Base-by-base conservation (phyloP, 1,140 invertebrate species). In the Pogonognathellus flavescens region DNA sequence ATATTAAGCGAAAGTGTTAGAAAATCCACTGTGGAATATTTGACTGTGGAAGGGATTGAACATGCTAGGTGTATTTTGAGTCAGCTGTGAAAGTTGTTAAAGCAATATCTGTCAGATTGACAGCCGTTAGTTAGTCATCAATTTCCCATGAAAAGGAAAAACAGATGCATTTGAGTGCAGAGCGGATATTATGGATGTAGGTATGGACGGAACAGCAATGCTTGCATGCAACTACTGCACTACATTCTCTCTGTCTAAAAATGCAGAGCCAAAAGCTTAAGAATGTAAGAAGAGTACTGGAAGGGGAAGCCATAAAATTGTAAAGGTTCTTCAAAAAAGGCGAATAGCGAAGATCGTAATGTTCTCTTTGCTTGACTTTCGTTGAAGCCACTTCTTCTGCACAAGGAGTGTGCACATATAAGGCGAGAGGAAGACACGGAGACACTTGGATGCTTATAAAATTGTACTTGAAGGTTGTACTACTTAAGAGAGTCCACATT, bases 81-180 rank as follows among this genome's bases (percentile, higher is more conserved):
- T 66, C 20, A 13, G 6, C 14, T 20, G 11, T 55, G 0, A 76
- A 49, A 76, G 31, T 41, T 72, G 13, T 72, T 72, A 72, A n/a
- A 50, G 70, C 70, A 76, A 81, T 81, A 53, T 25, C 18, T 81
- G 80, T 81, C 80, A 0, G 18, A 55, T 59, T 81, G 80, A 81
- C 50, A 81, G 80, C 50, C 53, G 18, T 81, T 81, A 55, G 80
- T 55, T 18, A 81, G 50, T 50, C 53, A 81, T 81, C 80, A 81
- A 81, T 55, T 81, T 18, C 25, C 7, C 16, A 81, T 81, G 80
- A 81, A 81, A 81, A 53, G 22, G 9, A n/a, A 55, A 81, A 81
- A 81, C 80, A 81, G 80, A 81, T 81, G 80, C 80, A 55, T 20
- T 18, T 81, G 70, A 76, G 41, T 76, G 31, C 70, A 76, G 49